Percentiles rank a stretch among this genome's conserved stretches.
phyloP scores from a whole-genome alignment of 2,888 invertebrate species.

The Seladonia tumulorum region DNA sequence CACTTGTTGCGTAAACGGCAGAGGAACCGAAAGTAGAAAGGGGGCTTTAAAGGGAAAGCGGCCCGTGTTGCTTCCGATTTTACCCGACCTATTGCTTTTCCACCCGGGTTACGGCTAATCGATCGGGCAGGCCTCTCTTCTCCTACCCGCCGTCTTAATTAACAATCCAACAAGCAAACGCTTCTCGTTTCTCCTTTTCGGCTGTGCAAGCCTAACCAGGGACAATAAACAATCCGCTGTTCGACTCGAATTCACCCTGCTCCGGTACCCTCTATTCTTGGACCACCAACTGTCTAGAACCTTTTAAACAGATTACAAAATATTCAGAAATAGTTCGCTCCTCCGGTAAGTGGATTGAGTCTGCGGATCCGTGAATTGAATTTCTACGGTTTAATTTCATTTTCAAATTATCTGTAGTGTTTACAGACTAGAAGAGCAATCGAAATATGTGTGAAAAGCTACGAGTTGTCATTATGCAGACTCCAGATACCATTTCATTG shows the following conservation, averaged over 20 bases:
- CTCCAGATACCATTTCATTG: too few species aligned
- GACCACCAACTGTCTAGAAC: too few species aligned
- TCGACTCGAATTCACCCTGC: background rate
- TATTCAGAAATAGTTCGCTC: too few species aligned
- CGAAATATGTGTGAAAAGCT: too few species aligned
- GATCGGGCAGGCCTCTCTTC: slow-evolving; percentile 18
- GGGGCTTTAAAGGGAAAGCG: slow-evolving; percentile 30
- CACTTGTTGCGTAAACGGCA: slow-evolving; percentile 52
- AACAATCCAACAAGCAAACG: slow-evolving; percentile 28
- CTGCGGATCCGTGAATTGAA: too few species aligned
- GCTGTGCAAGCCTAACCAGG: background rate
- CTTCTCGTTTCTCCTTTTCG: slow-evolving; percentile 25
- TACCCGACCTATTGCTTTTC: background rate
- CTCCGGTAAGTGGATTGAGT: too few species aligned
- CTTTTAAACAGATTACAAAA: too few species aligned
- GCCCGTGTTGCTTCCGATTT: slow-evolving; percentile 31
- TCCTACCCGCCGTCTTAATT: slow-evolving; percentile 33
- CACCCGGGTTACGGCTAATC: slow-evolving; percentile 8
- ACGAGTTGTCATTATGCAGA: too few species aligned
- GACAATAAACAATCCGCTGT: background rate
- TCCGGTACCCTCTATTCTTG: too few species aligned
- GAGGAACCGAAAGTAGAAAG: slow-evolving; percentile 10
- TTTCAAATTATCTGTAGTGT: too few species aligned
- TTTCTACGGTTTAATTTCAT: too few species aligned
- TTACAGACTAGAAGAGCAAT: too few species aligned